Base-by-base conservation (phyloP, 1,140 invertebrate species). In the Amyelois transitella region DNA sequence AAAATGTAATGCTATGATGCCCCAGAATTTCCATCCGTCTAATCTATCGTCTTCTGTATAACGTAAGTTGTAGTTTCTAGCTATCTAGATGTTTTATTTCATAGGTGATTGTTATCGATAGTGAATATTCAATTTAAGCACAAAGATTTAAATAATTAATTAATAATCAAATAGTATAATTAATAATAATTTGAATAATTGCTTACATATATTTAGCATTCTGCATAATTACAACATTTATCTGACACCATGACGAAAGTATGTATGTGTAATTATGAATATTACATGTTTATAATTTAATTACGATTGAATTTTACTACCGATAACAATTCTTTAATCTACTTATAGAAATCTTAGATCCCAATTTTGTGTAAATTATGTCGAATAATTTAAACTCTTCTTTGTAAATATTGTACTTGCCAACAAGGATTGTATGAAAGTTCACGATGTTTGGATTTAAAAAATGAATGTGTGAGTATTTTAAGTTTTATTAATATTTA, bases 1-100 rank as follows among this genome's bases (percentile, higher is more conserved):
- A 82, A n/a, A n/a, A 78, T 63, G 48, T 77, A 70, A 75, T 79
- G 77, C 84, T 81, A 87, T 38, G 32, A 88, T 80, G 86, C 88
- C 88, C 86, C 88, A 89, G 88, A 87, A 86, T 88, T 87, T 89
- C 86, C 88, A 88, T 89, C 88, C 88, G 88, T 86, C 81, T 67
- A 62, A 59, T 62, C 64, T 86, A 83, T 84, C 75, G 75, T 82
- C 79, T 84, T 83, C 79, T 85, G 75, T 86, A 63, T 84, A 81
- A 38, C 76, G 77, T 84, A 84, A 73, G 66, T 61, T 53, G 71
- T 84, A 82, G 79, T 76, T 43, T 74, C 75, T 77, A 81, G 80
- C 62, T 73, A 54, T 75, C 61, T 78, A 81, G 72, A 72, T 76
- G 52, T 71, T 75, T 74, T 74, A 5, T 12, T 38, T 38, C 6